Evolutionary conservation across 2,888 invertebrate species (phyloP), one percentile per base, ranked within the genome.

Genomic region (Leucania comma): DNA sequence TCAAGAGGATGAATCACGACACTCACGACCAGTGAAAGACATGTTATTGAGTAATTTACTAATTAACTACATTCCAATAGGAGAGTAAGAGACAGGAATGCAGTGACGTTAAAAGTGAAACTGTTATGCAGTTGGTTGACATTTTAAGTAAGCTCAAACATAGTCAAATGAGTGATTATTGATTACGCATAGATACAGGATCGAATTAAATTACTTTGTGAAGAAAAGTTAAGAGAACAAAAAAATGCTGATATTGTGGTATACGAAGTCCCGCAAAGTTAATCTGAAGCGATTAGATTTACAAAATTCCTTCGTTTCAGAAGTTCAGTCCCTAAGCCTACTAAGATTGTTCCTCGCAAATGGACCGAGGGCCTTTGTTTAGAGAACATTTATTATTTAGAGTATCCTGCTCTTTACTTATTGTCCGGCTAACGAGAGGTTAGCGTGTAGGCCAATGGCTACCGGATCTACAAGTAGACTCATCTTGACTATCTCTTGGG

Each of bases 401-500:
- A 80, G 72, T 78, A 75, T 68, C 74, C 65, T 75, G 61, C 78
- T 81, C 81, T 86, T 84, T 86, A 86, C 81, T 85, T 81, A 85
- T 82, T 84, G 85, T 83, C 81, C 81, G 72, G 76, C 81, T 90
- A 92, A 93, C 89, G 89, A 92, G 88, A 85, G 86, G 73, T 83
- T 91, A 78, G 92, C 91, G 90, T 92, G 92, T 75, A 75, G 72
- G 69, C 68, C 80, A 81, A 84, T 80, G 82, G 77, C 85, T 68
- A 82, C 81, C 60, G 53, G 61, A 62, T 58, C 53, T 58, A 57
- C 66, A 32, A 85, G 78, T 75, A 78, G 76, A 73, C 75, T 81
- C 80, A 82, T 86, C 81, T 84, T 75, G 75, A 81, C 78, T 84
- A 77, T 87, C 83, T 67, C 85, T 75, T 62, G 84, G 79, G 80